Evolutionary conservation across 2,888 invertebrate genomes (phyloP).

Genomic region (Drosophila ezoana): DNA sequence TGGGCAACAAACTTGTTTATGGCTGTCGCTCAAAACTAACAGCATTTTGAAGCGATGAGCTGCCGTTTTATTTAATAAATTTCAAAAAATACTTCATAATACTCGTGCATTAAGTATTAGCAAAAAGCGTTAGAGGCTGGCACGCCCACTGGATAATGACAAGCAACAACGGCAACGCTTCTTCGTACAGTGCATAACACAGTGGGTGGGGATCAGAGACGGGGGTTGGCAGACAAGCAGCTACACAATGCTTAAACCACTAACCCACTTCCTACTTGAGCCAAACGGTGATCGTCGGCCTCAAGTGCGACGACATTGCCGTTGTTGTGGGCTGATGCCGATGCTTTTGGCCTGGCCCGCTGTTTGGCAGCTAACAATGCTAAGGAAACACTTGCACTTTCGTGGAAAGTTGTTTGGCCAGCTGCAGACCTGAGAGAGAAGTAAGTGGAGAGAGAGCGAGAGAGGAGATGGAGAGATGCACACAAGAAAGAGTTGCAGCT

Average conservation of each 20-base stretch:
- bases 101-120: slow-evolving; percentile 16
- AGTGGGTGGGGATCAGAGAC: background rate
- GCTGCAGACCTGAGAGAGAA: slow-evolving; percentile 32
- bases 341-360: slow-evolving; percentile 15
- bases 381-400: slow-evolving; percentile 81
- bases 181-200: slow-evolving; percentile 29
- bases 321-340: slow-evolving; percentile 29
- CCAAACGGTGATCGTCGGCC: slow-evolving; percentile 18
- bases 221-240: background rate
- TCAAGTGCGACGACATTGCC: slow-evolving; percentile 57
- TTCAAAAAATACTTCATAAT: slow-evolving; percentile 15
- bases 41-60: slow-evolving; percentile 13
- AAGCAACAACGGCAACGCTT: slow-evolving; percentile 18
- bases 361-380: slow-evolving; percentile 57
- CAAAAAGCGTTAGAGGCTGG: slow-evolving; percentile 1
- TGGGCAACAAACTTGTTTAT: slow-evolving; percentile 52
- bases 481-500: background rate
- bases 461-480: background rate
- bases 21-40: slow-evolving; percentile 19
- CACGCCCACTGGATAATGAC: slow-evolving; percentile 36
- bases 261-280: slow-evolving; percentile 76
- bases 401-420: slow-evolving; percentile 72
- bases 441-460: slow-evolving; percentile 4
- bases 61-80: slow-evolving; percentile 24
- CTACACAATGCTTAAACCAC: slow-evolving; percentile 41